Conservation (phyloP, 2,888 invertebrate genomes). For the Eupsilia transversa region DNA sequence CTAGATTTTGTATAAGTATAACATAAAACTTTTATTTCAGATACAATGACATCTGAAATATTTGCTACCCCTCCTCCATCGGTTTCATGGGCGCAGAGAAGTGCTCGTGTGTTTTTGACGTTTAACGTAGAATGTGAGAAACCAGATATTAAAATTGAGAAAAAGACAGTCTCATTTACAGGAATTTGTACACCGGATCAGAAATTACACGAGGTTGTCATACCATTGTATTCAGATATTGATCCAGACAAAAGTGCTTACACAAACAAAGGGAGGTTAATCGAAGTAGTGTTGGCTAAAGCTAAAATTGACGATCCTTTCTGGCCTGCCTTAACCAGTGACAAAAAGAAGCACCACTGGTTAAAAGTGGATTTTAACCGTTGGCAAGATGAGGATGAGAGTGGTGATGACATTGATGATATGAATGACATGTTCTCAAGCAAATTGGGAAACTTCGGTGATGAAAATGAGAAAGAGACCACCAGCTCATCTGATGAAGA, state of each 20-base stretch:
- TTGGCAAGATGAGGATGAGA: slow-evolving; percentile 99
- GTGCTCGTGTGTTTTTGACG: slow-evolving; percentile 94
- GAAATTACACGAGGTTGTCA: slow-evolving; percentile 95
- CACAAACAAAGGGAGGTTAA: slow-evolving; percentile 93
- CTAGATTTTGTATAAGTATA: background rate
- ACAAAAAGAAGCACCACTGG: slow-evolving; percentile 97
- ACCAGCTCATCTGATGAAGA: slow-evolving; percentile 95
- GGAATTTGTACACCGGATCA: slow-evolving; percentile 96
- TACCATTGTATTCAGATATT: slow-evolving; percentile 96
- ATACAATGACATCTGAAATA: slow-evolving; percentile 74
- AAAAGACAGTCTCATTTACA: slow-evolving; percentile 93
- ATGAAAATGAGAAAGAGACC: slow-evolving; percentile 87
- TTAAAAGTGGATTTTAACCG: slow-evolving; percentile 99
- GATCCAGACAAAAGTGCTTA: slow-evolving; percentile 94
- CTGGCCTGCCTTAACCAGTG: slow-evolving; percentile 96
- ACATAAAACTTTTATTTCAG: slow-evolving; percentile 59
- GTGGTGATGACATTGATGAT: slow-evolving; percentile 92
- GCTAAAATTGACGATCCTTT: slow-evolving; percentile 92
- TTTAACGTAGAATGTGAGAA: slow-evolving; percentile 97
- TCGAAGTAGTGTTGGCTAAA: slow-evolving; percentile 93
- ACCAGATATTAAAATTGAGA: slow-evolving; percentile 93
- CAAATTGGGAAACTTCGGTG: slow-evolving; percentile 79
- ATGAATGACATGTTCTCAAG: slow-evolving; percentile 83
- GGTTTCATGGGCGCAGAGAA: slow-evolving; percentile 98
- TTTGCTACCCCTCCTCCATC: slow-evolving; percentile 92